phyloP scores from a whole-genome alignment of 1,140 invertebrate species.

The Medauroidea extradentata region DNA sequence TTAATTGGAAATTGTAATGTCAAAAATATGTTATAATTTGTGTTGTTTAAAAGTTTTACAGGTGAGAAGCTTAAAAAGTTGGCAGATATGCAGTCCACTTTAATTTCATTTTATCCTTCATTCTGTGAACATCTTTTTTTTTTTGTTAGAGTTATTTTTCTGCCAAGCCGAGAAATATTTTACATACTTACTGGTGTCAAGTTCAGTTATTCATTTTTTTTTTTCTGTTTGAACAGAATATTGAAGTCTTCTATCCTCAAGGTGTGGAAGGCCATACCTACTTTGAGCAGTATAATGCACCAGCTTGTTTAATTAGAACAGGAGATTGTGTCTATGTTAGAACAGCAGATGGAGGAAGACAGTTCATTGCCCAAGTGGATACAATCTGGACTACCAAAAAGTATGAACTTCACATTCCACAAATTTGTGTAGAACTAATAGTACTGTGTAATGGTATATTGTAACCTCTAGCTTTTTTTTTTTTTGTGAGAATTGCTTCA shows the following conservation, averaged over 20 bases:
- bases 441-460: too few relatives aligned
- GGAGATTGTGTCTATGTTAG: constrained; percentile 94
- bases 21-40: too few relatives aligned
- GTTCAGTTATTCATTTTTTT: neutral
- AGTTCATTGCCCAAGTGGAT: constrained; percentile 90
- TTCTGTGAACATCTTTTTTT: neutral
- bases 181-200: neutral
- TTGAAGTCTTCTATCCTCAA: constrained; percentile 60
- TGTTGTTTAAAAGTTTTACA: too few relatives aligned
- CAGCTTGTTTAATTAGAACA: constrained; percentile 76
- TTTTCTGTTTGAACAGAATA: constrained; percentile 53
- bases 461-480: too few relatives aligned
- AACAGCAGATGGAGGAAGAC: constrained; percentile 76
- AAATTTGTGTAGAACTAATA: too few relatives aligned
- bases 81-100: too few relatives aligned
- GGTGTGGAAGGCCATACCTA: constrained; percentile 72
- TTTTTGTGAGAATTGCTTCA: too few relatives aligned
- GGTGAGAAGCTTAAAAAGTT: too few relatives aligned
- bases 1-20: too few relatives aligned
- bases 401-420: constrained; percentile 52
- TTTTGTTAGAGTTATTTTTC: neutral
- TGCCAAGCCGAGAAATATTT: neutral
- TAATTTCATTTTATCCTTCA: neutral
- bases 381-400: constrained; percentile 87
- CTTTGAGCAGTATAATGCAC: constrained; percentile 89